Evolutionary conservation across 2,113 vertebrate genomes (phyloP), one percentile per base, ranked within the genome.

Genomic region (Odontophorus gujanensis): DNA sequence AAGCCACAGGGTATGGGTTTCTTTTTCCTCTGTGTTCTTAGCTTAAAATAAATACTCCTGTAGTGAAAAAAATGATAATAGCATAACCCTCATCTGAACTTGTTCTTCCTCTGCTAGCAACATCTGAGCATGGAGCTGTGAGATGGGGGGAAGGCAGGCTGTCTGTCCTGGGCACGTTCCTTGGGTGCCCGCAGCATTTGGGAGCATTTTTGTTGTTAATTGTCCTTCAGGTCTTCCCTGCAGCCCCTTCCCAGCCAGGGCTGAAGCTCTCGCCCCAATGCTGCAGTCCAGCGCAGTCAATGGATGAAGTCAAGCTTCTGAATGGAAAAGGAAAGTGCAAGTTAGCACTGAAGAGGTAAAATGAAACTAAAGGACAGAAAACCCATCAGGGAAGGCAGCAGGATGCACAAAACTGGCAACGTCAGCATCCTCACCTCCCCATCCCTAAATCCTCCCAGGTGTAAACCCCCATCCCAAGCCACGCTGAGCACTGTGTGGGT

Each of bases 1-100:
- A 26, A 17, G 38, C 7, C 19, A 8, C 28, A 16, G 15, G 8
- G 11, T 40, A 22, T 9, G 21, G 48, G 26, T 40, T 22, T 14
- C 18, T 5, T 5, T 21, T 10, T 13, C 12, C 1, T 4, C 61
- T 0, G 0, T 91, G 53, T 90, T 87, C 36, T 75, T 51, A 61
- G 19, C 12, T 90, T 25, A 87, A 93, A 95, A 95, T 89, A 96
- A 95, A 92, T 95, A 95, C 48, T 72, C 42, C 51, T 91, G 93
- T 95, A 97, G 93, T 96, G 94, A 90, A 88, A 78, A 78, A 57
- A 45, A 38, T 36, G 59, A 26, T 1, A 4, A 20, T 2, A 65
- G 13, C 1, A 34, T 17, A 36, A 62, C 42, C 66, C 42, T 79
- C 4, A 3, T 58, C 62, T 74, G 24, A 38, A 28, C 21, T 28